Conservation (phyloP, 2,113 vertebrate species). For the Condylura cristata region DNA sequence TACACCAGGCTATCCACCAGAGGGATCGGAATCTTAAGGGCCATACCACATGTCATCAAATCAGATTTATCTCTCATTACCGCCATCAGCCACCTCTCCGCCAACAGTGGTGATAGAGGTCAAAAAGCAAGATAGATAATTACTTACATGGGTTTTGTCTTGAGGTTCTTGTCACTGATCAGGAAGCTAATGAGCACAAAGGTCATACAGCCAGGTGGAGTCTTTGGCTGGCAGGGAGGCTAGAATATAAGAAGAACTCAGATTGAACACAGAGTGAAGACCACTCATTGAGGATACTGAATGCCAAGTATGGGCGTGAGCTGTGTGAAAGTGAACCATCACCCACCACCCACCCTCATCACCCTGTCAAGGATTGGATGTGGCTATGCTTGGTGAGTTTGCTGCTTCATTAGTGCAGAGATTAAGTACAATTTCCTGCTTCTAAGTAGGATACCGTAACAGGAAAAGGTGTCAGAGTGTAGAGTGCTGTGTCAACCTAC, state of each 20-base stretch:
- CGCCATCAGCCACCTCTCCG: not conserved
- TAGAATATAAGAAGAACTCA: not conserved
- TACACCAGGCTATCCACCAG: not conserved
- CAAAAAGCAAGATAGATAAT: not conserved
- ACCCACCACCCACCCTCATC: fast-evolving
- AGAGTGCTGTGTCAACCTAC: not conserved
- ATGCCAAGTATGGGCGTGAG: fast-evolving
- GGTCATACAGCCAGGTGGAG: fast-evolving
- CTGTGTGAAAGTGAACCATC: not conserved
- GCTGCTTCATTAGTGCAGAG: not conserved
- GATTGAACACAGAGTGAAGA: not conserved
- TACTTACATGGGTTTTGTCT: not conserved
- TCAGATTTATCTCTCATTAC: not conserved
- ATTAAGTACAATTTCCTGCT: not conserved
- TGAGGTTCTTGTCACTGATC: not conserved
- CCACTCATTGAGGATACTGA: not conserved
- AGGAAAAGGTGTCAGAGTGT: not conserved
- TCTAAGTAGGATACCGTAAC: not conserved
- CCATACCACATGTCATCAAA: not conserved
- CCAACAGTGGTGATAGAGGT: not conserved
- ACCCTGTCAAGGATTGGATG: not conserved
- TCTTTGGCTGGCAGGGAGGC: not conserved
- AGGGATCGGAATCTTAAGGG: fast-evolving
- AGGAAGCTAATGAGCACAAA: not conserved
- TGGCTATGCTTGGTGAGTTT: not conserved